Percentiles rank a stretch among this genome's conserved stretches.
These are phyloP conservation scores for Nomia melanderi DNA, from an alignment of 1,140 invertebrate species.

Conservation along the genomic window DNA sequence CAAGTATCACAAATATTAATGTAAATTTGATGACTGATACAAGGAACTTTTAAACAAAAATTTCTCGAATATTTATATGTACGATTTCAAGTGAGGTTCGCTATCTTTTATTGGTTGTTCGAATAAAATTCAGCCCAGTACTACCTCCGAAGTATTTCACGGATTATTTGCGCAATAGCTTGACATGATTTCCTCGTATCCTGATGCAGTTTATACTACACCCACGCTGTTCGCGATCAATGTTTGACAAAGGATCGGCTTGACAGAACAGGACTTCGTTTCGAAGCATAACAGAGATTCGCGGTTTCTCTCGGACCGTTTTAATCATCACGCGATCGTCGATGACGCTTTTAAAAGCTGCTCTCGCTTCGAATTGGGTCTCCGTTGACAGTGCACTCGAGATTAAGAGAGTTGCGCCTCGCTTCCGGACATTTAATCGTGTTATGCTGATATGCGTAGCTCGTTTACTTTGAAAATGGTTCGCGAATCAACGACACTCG, in stretches of 20 bases:
- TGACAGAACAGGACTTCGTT: not conserved
- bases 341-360: constrained; percentile 23
- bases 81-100: too few relatives aligned
- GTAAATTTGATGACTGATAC: too few relatives aligned
- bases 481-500: not conserved
- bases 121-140: too few relatives aligned
- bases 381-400: constrained; percentile 5
- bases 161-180: constrained; percentile 5
- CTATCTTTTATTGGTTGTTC: too few relatives aligned
- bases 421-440: not conserved
- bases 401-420: not conserved
- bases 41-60: too few relatives aligned
- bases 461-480: not conserved
- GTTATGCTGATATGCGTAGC: not conserved
- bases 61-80: too few relatives aligned
- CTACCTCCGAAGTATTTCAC: constrained; percentile 21
- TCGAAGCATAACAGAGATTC: not conserved
- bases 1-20: too few relatives aligned
- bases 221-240: constrained; percentile 6
- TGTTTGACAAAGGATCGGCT: constrained; percentile 23
- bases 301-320: not conserved
- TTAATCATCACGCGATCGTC: constrained; percentile 23
- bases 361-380: not conserved
- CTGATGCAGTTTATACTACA: constrained; percentile 14
- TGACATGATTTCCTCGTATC: constrained; percentile 27